These are phyloP conservation scores for Cervus canadensis DNA, from an alignment of 2,113 vertebrate species.

Conservation along the genomic window DNA sequence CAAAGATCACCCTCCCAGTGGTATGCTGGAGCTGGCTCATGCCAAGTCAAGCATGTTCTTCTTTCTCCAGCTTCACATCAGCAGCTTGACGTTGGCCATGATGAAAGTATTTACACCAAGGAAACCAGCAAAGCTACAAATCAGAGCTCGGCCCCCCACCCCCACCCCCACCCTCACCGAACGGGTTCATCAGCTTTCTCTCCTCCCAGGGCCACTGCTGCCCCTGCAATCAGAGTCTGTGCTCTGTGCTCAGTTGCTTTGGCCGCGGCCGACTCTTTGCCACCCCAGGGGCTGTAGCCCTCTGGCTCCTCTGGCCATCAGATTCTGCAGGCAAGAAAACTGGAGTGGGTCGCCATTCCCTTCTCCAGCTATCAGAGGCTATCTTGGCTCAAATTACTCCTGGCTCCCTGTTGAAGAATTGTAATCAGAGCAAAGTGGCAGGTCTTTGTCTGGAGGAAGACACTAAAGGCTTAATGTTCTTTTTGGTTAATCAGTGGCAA, in stretches of 20 bases:
- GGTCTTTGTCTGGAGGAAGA: constrained; percentile 18
- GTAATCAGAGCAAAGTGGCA: constrained; percentile 11
- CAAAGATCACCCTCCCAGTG: not conserved
- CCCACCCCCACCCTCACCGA: not conserved
- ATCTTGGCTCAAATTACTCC: not conserved
- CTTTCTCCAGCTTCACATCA: not conserved
- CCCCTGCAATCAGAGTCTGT: not conserved
- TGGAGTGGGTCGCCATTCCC: not conserved
- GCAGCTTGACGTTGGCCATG: not conserved
- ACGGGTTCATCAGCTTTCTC: not conserved
- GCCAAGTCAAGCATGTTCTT: not conserved
- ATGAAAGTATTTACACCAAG: not conserved
- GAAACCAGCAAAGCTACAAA: not conserved
- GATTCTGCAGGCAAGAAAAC: not conserved
- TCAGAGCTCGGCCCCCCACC: not conserved
- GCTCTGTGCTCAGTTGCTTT: not conserved
- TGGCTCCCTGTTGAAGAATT: not conserved
- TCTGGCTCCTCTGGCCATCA: not conserved
- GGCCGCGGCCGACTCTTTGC: fast-evolving
- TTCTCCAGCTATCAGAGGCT: not conserved
- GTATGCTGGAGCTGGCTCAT: not conserved
- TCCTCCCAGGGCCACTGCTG: not conserved
- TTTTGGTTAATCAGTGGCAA: constrained; percentile 10
- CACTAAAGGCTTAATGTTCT: not conserved
- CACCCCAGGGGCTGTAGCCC: not conserved